Percentiles rank a stretch among this genome's conserved stretches.
These are phyloP conservation scores for Zapus hudsonius DNA, from an alignment of 2,113 vertebrate species.

Conservation along the genomic window DNA sequence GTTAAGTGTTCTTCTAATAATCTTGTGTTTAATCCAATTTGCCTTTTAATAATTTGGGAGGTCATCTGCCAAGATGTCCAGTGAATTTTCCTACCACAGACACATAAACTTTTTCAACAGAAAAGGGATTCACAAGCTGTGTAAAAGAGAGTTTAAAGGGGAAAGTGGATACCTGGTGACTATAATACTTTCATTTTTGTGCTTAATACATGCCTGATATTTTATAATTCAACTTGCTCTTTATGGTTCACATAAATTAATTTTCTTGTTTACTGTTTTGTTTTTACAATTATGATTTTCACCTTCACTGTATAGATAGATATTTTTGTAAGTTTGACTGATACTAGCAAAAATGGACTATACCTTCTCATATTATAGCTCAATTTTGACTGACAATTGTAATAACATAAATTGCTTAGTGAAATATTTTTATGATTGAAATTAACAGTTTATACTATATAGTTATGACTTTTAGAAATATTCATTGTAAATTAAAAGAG, in stretches of 20 bases:
- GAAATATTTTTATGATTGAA: background rate
- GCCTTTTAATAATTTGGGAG: constrained; percentile 7
- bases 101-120: background rate
- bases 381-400: no score
- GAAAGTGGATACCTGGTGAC: no score
- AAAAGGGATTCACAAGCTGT: background rate
- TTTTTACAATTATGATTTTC: no score
- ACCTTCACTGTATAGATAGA: no score
- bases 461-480: background rate
- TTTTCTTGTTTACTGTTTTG: no score
- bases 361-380: no score
- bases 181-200: no score
- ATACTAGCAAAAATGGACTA: no score
- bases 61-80: background rate
- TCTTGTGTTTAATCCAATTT: background rate
- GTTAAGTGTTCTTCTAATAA: background rate
- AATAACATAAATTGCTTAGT: background rate
- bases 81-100: background rate
- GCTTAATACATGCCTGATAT: no score
- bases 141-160: background rate
- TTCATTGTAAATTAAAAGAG: background rate
- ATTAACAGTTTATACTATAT: background rate
- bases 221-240: no score
- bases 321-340: no score
- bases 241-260: no score